Base-by-base conservation (phyloP, 2,113 vertebrate species). In the Ctenodactylus gundi region DNA sequence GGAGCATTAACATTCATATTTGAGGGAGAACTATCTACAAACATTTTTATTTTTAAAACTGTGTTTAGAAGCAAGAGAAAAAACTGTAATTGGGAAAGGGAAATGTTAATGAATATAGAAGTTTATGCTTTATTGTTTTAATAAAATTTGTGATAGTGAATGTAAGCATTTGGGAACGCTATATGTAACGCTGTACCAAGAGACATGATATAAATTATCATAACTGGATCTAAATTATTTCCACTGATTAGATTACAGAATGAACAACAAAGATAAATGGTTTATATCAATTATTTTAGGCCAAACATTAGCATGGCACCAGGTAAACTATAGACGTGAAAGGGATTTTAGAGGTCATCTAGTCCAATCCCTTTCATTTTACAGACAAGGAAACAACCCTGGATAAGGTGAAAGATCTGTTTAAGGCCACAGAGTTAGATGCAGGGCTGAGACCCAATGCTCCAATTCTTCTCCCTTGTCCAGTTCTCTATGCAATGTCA, bases 221-320 rank as follows among this genome's bases (percentile, higher is more conserved):
- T 78, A 93, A 88, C 17, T 55, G 92, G 93, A 94, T 86, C 18
- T 57, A 95, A 95, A 57, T 68, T 94, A 89, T 87, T 97, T 90
- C 84, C 20, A 62, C 10, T 96, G 68, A 31, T 78, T 78, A 53
- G 20, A 67, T 77, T 49, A 82, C 3, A 91, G 41, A 95, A 97
- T 95, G 23, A 92, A 82, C 12, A 75, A 77, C 31, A 94, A 14
- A 64, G 20, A 84, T 58, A 89, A 77, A 0, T 85, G 39, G 18
- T 41, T 84, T 53, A 94, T 46, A 46, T 58, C 55, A 73, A 77
- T 0, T 96, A 70, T 84, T 94, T 96, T 90, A 83, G 6, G 62
- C n/a, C 62, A 90, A 86, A 96, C 23, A 78, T 14, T 84, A 89
- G 76, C 39, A 65, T n/a, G 88, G 11, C 9, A 88, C 18, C 29